Base-by-base conservation (phyloP, 2,888 invertebrate genomes). In the Dicyrtoma fusca region DNA sequence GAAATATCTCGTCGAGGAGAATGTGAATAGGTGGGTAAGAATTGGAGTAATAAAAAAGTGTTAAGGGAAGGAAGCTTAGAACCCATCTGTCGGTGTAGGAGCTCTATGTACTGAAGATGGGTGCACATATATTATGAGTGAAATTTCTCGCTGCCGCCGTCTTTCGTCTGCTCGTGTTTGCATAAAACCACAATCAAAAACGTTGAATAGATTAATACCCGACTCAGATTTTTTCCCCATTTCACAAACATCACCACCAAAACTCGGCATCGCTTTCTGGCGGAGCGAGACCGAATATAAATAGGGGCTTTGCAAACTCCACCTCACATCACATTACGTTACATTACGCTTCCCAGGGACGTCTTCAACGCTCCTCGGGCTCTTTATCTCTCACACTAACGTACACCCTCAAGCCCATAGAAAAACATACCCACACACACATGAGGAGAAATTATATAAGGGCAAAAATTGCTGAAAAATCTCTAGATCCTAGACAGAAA, bases 151-250 rank as follows among this genome's bases (percentile, higher is more conserved):
- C 21, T 44, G 21, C 42, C 34, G 5, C 17, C 61, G 13, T 42
- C 5, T 11, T 61, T 45, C 17, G 11, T 45, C 45, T 1, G 11
- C 17, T 25, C 1, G 25, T 64, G 64, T 64, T 64, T 64, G 64
- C 64, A 64, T 64, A 64, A 64, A 64, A 45, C n/a, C 49, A 49
- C 23, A 64, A 64, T 64, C 47, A 49, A 64, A 49, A 64, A 49
- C 10, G 42, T 3, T 47, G 64, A n/a, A n/a, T 49, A 64, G 49
- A 64, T 64, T 64, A 64, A 64, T 64, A 64, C 64, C 23, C 45
- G 47, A 47, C 19, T 45, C 49, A 25, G 47, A 64, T 64, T 64
- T 64, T 64, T 64, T 2, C 6, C 64, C 64, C 64, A 64, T 64
- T 64, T 64, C 11, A 49, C 49, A 64, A 64, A 64, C 49, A 64